Conservation (phyloP, 2,113 vertebrate species). For the Andinoacara biseriatus region DNA sequence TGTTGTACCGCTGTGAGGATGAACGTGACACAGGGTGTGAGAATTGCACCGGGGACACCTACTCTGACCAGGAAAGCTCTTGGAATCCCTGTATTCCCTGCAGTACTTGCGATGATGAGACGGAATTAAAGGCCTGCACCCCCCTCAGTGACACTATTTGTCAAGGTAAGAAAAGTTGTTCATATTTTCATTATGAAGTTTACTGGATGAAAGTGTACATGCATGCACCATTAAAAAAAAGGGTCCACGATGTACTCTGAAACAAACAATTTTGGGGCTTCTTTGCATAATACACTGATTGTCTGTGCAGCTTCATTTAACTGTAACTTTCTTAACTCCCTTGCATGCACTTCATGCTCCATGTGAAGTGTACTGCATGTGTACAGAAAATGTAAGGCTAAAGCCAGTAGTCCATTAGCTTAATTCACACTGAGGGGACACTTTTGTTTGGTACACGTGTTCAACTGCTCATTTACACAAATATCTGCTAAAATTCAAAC, state of each 20-base stretch:
- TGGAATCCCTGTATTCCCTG: conserved; percentile 95
- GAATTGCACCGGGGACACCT: conserved; percentile 85
- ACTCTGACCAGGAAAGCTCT: conserved; percentile 90
- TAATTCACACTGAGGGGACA: too few species aligned
- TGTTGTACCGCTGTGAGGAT: conserved; percentile 83
- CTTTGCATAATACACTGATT: not conserved
- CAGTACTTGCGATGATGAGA: conserved; percentile 87
- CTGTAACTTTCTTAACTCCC: not conserved
- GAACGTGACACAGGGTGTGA: conserved; percentile 89
- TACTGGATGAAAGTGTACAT: not conserved
- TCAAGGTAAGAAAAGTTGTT: conserved; percentile 77
- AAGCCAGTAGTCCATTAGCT: not conserved
- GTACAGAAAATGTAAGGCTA: not conserved
- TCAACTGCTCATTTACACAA: too few species aligned
- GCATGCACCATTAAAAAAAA: not conserved
- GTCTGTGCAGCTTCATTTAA: not conserved
- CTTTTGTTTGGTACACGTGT: too few species aligned
- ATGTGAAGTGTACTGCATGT: not conserved
- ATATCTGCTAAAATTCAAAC: not conserved
- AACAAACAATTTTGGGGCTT: not conserved
- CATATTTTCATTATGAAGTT: not conserved
- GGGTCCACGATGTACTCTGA: not conserved
- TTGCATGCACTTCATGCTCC: not conserved
- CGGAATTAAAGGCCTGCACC: conserved; percentile 82
- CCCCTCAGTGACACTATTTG: conserved; percentile 82